These are phyloP conservation scores for Clarias magur DNA, from an alignment of 2,113 vertebrate species.

Conservation along the genomic window DNA sequence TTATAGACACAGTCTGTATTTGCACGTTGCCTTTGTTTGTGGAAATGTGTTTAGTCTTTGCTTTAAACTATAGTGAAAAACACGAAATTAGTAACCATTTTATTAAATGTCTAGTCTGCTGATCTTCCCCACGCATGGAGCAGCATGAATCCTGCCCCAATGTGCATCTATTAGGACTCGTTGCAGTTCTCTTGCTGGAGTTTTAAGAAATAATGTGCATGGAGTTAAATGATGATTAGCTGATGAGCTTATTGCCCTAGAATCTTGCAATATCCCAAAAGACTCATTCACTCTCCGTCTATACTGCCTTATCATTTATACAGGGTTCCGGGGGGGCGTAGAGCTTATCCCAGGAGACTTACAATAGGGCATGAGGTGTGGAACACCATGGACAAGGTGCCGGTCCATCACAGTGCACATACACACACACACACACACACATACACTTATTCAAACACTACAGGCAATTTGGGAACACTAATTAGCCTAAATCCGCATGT, in stretches of 20 bases:
- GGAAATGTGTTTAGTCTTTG: neutral
- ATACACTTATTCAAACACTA: too few relatives aligned
- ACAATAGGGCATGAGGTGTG: too few relatives aligned
- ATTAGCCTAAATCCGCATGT: too few relatives aligned
- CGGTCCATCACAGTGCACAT: too few relatives aligned
- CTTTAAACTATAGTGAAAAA: neutral
- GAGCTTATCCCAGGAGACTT: too few relatives aligned
- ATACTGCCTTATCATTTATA: too few relatives aligned
- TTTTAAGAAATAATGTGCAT: neutral
- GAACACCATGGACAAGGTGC: too few relatives aligned
- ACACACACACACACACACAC: too few relatives aligned
- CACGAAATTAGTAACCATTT: neutral
- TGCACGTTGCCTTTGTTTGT: neutral
- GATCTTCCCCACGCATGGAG: neutral
- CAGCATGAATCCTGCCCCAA: neutral
- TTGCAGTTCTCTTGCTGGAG: neutral
- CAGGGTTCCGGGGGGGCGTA: too few relatives aligned
- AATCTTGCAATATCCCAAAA: neutral
- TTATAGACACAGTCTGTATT: neutral
- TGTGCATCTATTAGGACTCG: neutral
- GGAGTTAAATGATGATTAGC: neutral
- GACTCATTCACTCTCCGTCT: too few relatives aligned
- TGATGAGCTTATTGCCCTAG: neutral
- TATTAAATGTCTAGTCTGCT: neutral
- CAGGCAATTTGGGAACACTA: too few relatives aligned